phyloP scores from a whole-genome alignment of 2,113 vertebrate species.

The Thryonomys swinderianus region DNA sequence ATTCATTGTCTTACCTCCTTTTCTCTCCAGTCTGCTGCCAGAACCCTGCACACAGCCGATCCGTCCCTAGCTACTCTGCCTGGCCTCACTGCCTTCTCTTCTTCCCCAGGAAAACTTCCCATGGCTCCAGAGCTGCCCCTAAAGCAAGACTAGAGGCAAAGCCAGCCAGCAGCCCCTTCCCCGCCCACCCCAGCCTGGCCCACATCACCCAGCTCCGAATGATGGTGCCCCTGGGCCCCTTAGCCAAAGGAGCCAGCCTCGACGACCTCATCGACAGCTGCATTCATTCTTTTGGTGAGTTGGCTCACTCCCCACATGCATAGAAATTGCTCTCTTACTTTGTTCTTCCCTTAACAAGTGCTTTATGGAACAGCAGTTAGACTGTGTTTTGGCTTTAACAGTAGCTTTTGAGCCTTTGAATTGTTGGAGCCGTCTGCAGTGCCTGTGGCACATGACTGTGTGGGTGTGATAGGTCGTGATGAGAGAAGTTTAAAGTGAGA shows the following conservation, averaged over 20 bases:
- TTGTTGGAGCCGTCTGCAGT: slow-evolving; percentile 59
- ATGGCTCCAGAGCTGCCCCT: slow-evolving; percentile 89
- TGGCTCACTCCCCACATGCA: slow-evolving; percentile 57
- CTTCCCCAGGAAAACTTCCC: slow-evolving; percentile 86
- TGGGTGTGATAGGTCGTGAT: slow-evolving; percentile 78
- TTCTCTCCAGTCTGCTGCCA: slow-evolving; percentile 53
- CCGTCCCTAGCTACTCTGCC: not conserved
- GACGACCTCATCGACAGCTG: slow-evolving; percentile 96
- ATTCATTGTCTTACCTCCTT: slow-evolving; percentile 81
- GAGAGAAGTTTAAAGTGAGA: slow-evolving; percentile 71
- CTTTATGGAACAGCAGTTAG: slow-evolving; percentile 63
- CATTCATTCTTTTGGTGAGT: slow-evolving; percentile 96
- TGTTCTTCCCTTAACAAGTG: slow-evolving; percentile 67
- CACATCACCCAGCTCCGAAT: slow-evolving; percentile 87
- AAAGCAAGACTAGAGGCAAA: slow-evolving; percentile 90
- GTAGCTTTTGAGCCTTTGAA: slow-evolving; percentile 69
- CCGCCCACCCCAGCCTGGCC: slow-evolving; percentile 86
- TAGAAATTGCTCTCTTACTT: slow-evolving; percentile 51
- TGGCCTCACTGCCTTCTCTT: slow-evolving; percentile 49
- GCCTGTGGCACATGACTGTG: slow-evolving; percentile 69
- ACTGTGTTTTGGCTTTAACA: slow-evolving; percentile 74
- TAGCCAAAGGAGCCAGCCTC: slow-evolving; percentile 94
- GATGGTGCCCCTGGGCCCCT: slow-evolving; percentile 91
- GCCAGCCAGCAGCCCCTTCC: slow-evolving; percentile 81
- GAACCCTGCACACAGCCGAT: slow-evolving; percentile 59